Conservation (phyloP, 2,888 invertebrate genomes). For the Sphaerophoria taeniata region DNA sequence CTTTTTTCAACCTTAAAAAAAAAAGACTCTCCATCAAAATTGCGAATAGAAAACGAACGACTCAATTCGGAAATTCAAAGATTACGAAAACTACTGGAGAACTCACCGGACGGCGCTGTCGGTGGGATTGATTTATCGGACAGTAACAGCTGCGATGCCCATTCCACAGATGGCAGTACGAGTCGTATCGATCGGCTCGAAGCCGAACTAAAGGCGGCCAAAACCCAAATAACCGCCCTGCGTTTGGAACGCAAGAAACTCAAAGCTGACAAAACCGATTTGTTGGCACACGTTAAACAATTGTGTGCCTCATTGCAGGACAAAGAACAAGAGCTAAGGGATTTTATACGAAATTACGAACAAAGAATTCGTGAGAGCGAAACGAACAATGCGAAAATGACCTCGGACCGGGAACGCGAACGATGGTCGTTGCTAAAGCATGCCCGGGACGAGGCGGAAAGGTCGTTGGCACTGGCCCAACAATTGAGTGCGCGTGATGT, state of each 20-base stretch:
- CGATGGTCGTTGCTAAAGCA: conserved; percentile 94
- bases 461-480: conserved; percentile 92
- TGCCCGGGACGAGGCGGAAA: conserved; percentile 95
- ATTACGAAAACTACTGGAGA: conserved; percentile 83
- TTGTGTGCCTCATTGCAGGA: conserved; percentile 96
- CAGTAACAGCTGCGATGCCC: conserved; percentile 82
- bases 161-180: conserved; percentile 80
- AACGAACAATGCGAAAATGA: conserved; percentile 85
- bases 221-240: conserved; percentile 85
- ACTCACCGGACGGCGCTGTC: conserved; percentile 85
- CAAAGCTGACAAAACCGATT: conserved; percentile 96
- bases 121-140: conserved; percentile 82
- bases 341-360: conserved; percentile 97
- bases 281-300: conserved; percentile 97
- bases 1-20: neutral
- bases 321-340: conserved; percentile 95
- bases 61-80: conserved; percentile 84
- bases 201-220: conserved; percentile 82
- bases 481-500: conserved; percentile 94
- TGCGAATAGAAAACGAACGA: conserved; percentile 89
- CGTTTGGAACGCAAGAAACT: conserved; percentile 95
- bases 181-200: conserved; percentile 84
- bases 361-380: conserved; percentile 93
- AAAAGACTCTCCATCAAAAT: conserved; percentile 77
- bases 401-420: conserved; percentile 91